Base-by-base conservation (phyloP, 2,113 vertebrate genomes). In the Amphilophus citrinellus region DNA sequence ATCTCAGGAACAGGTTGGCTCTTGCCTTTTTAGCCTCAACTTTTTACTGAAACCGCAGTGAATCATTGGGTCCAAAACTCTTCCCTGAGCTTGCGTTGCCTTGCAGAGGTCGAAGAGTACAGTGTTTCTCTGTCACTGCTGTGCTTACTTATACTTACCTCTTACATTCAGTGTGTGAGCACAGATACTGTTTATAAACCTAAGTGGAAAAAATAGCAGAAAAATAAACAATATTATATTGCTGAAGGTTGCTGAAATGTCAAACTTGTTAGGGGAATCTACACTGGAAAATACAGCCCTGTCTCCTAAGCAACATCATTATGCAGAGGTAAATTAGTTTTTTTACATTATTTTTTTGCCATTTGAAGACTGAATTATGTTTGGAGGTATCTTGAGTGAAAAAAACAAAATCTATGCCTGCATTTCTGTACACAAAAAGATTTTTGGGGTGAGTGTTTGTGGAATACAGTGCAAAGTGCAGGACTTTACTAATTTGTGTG, bases 31-130 rank as follows among this genome's bases (percentile, higher is more conserved):
- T 50, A 44, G 42, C 20, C 20, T 22, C 6, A 22, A 39, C 17
- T 35, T 68, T 76, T 66, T 15, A 58, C 84, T 86, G 80, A 77
- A 77, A 82, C 27, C 63, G 47, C 37, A 61, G 61, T 81, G 37
- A 84, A 60, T 79, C 83, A 15, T 39, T 56, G 60, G 80, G 18
- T 35, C 57, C 56, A 63, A 22, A 39, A 76, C 18, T 47, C 50
- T 53, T 59, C n/a, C 61, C 78, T 53, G 15, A 61, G 68, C 73
- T 71, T 35, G 75, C 24, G 57, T 20, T 53, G 15, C 61, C 60
- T 80, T 1, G 20, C 78, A 66, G 81, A 86, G 71, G 57, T 84
- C 77, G 44, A 13, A 77, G 59, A 61, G 32, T 32, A 42, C 79
- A 35, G 24, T 15, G 71, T 32, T 71, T 44, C 59, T 61, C 13